Conservation (phyloP, 2,888 invertebrate genomes). For the Luperina testacea region DNA sequence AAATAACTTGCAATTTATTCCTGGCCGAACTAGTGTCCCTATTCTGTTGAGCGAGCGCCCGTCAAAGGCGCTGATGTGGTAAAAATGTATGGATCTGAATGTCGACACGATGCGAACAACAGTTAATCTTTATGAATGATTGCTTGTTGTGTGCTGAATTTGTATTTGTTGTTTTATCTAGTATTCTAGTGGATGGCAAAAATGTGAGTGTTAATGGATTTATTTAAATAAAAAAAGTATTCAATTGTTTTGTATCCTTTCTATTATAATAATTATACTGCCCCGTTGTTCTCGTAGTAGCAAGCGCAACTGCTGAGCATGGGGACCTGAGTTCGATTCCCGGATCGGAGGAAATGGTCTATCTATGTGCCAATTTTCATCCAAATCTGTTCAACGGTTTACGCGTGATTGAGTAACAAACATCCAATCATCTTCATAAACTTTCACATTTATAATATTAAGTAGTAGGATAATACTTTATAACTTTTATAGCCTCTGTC, state of each 20-base stretch:
- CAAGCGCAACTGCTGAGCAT: neutral
- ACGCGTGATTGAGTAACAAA: too few relatives aligned
- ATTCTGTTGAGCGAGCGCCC: constrained; percentile 63
- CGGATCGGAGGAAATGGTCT: neutral
- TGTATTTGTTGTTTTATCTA: constrained; percentile 35
- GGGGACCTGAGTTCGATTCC: neutral
- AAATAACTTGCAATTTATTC: constrained; percentile 87
- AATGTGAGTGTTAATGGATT: neutral
- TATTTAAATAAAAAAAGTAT: too few relatives aligned
- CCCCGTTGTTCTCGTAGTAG: neutral
- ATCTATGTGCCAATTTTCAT: too few relatives aligned
- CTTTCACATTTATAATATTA: too few relatives aligned
- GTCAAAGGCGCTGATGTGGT: constrained; percentile 60
- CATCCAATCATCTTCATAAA: too few relatives aligned
- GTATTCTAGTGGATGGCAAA: neutral
- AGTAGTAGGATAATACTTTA: too few relatives aligned
- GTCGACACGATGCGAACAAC: constrained; percentile 45
- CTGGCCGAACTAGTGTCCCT: constrained; percentile 68
- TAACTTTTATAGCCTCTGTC: neutral
- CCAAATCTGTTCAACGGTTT: too few relatives aligned
- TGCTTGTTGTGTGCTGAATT: constrained; percentile 38
- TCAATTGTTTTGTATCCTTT: too few relatives aligned
- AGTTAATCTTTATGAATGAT: constrained; percentile 62
- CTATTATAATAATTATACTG: too few relatives aligned
- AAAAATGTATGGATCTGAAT: constrained; percentile 61